A percentile compares a stretch with the other conserved stretches of the same genome.
phyloP scores from a whole-genome alignment of 2,888 invertebrate genomes.

The Epinotia brunnichana region DNA sequence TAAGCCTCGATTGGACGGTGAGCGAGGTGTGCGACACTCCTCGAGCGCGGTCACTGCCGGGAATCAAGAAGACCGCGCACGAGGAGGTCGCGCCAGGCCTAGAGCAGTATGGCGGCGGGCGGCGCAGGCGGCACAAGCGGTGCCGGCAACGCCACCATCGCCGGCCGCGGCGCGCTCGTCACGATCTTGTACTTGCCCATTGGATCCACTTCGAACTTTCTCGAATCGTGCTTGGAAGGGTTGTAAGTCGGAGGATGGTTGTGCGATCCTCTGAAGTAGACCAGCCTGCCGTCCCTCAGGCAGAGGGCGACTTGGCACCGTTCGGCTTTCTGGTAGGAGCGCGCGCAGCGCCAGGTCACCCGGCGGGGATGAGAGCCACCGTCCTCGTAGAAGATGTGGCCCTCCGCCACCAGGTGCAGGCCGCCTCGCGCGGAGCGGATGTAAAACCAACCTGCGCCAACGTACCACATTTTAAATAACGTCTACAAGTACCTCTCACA shows the following conservation, averaged over 20 bases:
- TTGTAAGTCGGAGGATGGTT: slow-evolving; percentile 79
- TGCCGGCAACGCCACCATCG: slow-evolving; percentile 60
- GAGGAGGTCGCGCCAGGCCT: slow-evolving; percentile 84
- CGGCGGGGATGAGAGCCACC: slow-evolving; percentile 79
- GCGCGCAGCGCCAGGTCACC: slow-evolving; percentile 79
- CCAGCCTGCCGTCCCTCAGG: slow-evolving; percentile 76
- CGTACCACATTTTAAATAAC: slow-evolving; percentile 46
- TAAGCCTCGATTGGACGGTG: slow-evolving; percentile 13
- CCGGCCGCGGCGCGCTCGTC: slow-evolving; percentile 57
- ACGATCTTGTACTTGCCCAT: slow-evolving; percentile 82
- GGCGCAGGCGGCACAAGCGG: slow-evolving; percentile 68
- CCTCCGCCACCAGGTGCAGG: slow-evolving; percentile 76
- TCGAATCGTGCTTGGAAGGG: slow-evolving; percentile 75
- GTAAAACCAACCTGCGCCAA: slow-evolving; percentile 80
- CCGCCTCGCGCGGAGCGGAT: slow-evolving; percentile 80
- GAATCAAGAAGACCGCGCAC: slow-evolving; percentile 75
- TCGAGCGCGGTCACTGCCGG: slow-evolving; percentile 68
- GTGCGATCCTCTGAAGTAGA: slow-evolving; percentile 77
- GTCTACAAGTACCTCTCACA: background rate
- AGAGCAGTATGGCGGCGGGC: slow-evolving; percentile 74
- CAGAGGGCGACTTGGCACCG: slow-evolving; percentile 80
- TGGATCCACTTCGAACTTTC: slow-evolving; percentile 77
- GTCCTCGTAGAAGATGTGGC: slow-evolving; percentile 81
- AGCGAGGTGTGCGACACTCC: slow-evolving; percentile 68
- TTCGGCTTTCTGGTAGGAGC: slow-evolving; percentile 80